Evolutionary conservation across 2,797 vertebrate species (phyloP).

Genomic region (Xyrichtys novacula): DNA sequence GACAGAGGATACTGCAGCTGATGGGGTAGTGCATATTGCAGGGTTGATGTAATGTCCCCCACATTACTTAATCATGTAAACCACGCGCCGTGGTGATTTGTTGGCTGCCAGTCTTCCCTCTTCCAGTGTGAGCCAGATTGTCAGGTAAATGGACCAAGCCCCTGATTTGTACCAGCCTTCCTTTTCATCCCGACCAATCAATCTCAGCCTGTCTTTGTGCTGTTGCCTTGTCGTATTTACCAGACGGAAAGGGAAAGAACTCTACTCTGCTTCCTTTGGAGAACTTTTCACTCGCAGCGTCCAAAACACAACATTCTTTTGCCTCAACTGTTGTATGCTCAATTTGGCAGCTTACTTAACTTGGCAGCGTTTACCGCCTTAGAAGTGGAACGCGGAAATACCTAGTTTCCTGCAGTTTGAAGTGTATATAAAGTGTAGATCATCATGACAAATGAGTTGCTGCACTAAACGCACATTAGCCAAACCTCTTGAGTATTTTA

Average conservation of each 20-base stretch:
- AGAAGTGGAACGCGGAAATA: slow-evolving; percentile 58
- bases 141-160: slow-evolving; percentile 74
- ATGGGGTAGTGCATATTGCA: not conserved
- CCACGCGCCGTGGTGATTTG: slow-evolving; percentile 57
- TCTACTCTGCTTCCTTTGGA: slow-evolving; percentile 57
- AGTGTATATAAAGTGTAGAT: slow-evolving; percentile 36
- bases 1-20: slow-evolving; percentile 12
- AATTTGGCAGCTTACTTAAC: slow-evolving; percentile 52
- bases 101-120: slow-evolving; percentile 55
- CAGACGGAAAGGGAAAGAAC: slow-evolving; percentile 66
- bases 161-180: slow-evolving; percentile 67
- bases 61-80: slow-evolving; percentile 70
- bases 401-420: slow-evolving; percentile 40
- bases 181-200: slow-evolving; percentile 70
- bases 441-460: slow-evolving; percentile 18
- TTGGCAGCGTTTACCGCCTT: slow-evolving; percentile 44
- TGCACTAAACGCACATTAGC: not conserved
- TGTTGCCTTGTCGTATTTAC: slow-evolving; percentile 55
- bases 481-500: not conserved
- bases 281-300: slow-evolving; percentile 34
- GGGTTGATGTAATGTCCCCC: slow-evolving; percentile 34
- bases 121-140: slow-evolving; percentile 57
- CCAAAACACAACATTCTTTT: slow-evolving; percentile 40
- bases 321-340: slow-evolving; percentile 56
- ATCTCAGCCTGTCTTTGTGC: slow-evolving; percentile 58